phyloP scores from a whole-genome alignment of 2,797 vertebrate species.

The Myotis daubentonii region DNA sequence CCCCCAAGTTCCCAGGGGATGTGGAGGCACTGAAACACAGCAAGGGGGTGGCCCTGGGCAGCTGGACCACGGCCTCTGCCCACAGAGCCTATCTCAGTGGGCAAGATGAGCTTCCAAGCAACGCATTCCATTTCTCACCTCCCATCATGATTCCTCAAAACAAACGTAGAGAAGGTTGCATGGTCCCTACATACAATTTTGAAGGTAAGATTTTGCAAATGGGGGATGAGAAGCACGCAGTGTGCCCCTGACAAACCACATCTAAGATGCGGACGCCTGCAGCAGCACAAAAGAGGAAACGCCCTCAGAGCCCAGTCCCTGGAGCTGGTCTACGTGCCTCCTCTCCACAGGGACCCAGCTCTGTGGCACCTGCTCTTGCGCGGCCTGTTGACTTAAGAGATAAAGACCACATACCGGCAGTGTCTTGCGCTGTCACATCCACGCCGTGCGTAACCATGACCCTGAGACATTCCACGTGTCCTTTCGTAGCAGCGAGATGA shows the following conservation, averaged over 20 bases:
- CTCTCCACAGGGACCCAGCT: neutral
- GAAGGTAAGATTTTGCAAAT: neutral
- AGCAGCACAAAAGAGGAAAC: neutral
- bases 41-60: neutral
- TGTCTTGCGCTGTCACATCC: conserved; percentile 92
- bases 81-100: neutral
- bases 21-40: neutral
- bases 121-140: neutral
- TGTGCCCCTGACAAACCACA: neutral
- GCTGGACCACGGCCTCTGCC: neutral
- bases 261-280: neutral
- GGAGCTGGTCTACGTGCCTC: neutral
- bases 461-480: conserved; percentile 93
- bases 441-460: conserved; percentile 93
- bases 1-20: neutral
- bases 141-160: neutral
- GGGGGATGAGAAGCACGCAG: neutral
- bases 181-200: neutral
- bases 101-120: neutral
- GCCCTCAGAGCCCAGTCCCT: rapidly evolving
- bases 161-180: neutral
- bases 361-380: neutral
- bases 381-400: neutral
- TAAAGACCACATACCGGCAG: conserved; percentile 87
- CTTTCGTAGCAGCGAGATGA: conserved; percentile 93